phyloP scores from a whole-genome alignment of 2,888 invertebrate species.

The Coremacera marginata region DNA sequence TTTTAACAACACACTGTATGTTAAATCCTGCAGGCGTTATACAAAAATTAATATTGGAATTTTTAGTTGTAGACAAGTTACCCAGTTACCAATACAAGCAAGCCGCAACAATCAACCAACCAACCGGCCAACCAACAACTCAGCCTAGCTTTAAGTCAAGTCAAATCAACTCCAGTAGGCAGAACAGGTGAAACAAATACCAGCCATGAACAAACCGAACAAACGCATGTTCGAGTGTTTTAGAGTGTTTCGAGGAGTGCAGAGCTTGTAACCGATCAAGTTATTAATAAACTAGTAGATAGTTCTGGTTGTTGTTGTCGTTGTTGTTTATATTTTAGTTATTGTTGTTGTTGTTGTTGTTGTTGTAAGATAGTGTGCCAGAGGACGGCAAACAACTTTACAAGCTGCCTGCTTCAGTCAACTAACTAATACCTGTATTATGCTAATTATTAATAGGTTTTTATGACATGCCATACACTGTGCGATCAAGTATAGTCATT shows the following conservation, averaged over 20 bases:
- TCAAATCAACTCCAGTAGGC: slow-evolving; percentile 19
- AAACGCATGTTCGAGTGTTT: not conserved
- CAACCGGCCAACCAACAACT: not conserved
- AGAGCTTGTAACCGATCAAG: slow-evolving; percentile 38
- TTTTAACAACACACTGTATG: not conserved
- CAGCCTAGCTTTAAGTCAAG: slow-evolving; percentile 15
- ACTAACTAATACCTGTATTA: slow-evolving; percentile 33
- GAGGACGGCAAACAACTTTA: slow-evolving; percentile 13
- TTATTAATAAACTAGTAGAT: slow-evolving; percentile 39
- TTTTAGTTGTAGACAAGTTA: slow-evolving; percentile 13
- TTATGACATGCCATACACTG: slow-evolving; percentile 11
- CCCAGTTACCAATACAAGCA: slow-evolving; percentile 2
- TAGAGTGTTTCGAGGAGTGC: not conserved
- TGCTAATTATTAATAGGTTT: slow-evolving; percentile 37
- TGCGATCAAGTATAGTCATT: too few relatives aligned
- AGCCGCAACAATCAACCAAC: not conserved
- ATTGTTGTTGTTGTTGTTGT: slow-evolving; percentile 29
- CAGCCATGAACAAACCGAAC: not conserved
- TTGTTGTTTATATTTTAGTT: too few relatives aligned
- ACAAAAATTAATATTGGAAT: slow-evolving; percentile 10
- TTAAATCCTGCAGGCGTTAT: slow-evolving; percentile 29
- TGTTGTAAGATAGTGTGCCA: slow-evolving; percentile 2
- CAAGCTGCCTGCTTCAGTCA: slow-evolving; percentile 17
- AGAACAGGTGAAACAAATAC: slow-evolving; percentile 2
- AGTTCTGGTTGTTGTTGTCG: slow-evolving; percentile 14